These are phyloP conservation scores for Alloplasta piceator DNA, from an alignment of 2,888 invertebrate genomes.

Conservation along the genomic window DNA sequence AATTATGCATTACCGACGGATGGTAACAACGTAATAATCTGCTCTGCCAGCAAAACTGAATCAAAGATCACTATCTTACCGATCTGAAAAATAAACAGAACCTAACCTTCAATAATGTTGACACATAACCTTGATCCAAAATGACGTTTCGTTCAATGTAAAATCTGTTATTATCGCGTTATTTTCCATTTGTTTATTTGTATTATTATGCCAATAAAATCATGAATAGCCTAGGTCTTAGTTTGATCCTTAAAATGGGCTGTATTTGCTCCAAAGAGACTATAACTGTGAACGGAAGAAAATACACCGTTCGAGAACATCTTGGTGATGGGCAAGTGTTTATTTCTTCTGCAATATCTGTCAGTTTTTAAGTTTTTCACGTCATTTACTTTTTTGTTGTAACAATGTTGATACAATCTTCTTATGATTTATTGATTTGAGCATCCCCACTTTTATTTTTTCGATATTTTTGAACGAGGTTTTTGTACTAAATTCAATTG, in stretches of 20 bases:
- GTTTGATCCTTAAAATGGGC: constrained; percentile 89
- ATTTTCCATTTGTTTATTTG: constrained; percentile 20
- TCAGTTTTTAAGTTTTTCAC: too few relatives aligned
- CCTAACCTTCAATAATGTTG: constrained; percentile 26
- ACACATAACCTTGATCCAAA: constrained; percentile 18
- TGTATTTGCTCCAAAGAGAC: constrained; percentile 91
- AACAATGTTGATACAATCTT: too few relatives aligned
- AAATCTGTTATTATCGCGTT: constrained; percentile 2
- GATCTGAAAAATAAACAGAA: too few relatives aligned
- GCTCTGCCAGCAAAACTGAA: too few relatives aligned
- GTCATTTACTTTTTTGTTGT: too few relatives aligned
- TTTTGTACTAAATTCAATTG: too few relatives aligned
- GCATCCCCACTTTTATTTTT: too few relatives aligned
- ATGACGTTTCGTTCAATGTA: constrained; percentile 30
- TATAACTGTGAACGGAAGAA: constrained; percentile 88
- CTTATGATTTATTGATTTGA: too few relatives aligned
- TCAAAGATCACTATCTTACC: too few relatives aligned
- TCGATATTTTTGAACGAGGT: too few relatives aligned
- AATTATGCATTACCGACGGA: too few relatives aligned
- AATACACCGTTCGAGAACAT: constrained; percentile 88
- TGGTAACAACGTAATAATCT: too few relatives aligned
- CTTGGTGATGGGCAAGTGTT: constrained; percentile 90
- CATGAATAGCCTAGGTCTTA: constrained; percentile 89
- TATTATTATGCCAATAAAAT: constrained; percentile 47
- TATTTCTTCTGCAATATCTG: constrained; percentile 1